phyloP scores from a whole-genome alignment of 2,888 invertebrate species.

The Fragum fragum region DNA sequence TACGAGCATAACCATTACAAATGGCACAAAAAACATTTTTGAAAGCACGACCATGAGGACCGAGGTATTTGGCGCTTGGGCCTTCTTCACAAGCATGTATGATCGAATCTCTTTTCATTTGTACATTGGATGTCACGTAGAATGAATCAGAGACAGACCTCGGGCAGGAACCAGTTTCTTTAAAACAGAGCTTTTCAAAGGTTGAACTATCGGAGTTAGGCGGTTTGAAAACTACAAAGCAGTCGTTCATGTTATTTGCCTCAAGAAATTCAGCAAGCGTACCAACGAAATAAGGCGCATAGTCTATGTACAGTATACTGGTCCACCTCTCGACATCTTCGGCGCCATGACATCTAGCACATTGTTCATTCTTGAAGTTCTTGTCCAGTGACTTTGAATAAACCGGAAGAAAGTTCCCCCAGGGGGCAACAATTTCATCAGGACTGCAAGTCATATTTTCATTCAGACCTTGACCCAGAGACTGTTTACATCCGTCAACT shows the following conservation, averaged over 20 bases:
- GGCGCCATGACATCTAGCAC: neutral
- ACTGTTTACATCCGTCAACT: neutral
- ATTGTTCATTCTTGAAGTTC: slow-evolving; percentile 10
- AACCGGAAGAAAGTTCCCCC: slow-evolving; percentile 17
- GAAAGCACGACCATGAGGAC: neutral
- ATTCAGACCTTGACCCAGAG: too few relatives aligned
- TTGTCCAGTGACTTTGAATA: slow-evolving; percentile 2
- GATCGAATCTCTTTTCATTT: neutral
- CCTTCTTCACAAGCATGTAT: slow-evolving; percentile 2
- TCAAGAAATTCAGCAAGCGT: neutral
- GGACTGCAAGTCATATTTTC: neutral
- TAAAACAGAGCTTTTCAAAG: neutral
- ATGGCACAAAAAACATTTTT: slow-evolving; percentile 11
- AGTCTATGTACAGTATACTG: neutral
- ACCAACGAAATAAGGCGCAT: neutral
- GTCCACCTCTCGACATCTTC: neutral
- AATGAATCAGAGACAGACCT: neutral
- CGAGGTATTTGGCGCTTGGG: neutral
- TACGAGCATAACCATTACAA: neutral
- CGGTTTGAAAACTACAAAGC: neutral
- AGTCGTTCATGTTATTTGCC: neutral
- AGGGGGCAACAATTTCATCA: neutral
- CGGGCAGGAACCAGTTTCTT: neutral
- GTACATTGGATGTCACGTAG: neutral
- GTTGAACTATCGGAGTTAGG: neutral